Evolutionary conservation across 1,140 invertebrate species (phyloP), one percentile per base, ranked within the genome.

Genomic region (Danaus melanippus): DNA sequence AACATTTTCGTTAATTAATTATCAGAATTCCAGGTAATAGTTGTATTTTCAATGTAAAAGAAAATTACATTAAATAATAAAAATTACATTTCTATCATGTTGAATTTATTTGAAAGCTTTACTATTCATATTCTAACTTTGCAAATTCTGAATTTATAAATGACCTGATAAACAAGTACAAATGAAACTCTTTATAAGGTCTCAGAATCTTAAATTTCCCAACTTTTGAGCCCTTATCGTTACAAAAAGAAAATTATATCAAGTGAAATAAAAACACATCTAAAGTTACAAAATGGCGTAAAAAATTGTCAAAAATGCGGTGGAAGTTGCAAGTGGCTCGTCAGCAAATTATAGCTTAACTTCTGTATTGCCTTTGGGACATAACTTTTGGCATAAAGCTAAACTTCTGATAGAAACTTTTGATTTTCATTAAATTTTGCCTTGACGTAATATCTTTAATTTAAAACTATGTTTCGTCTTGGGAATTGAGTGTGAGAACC

Each of bases 311-410:
- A 71, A 72, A 74, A 71, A 74, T 51, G 64, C 62, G 58, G 62
- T 57, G 54, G 53, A 67, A 78, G 68, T 79, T 60, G 58, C 65
- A 71, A 81, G 72, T 74, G 69, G 66, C 74, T 75, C 69, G 72
- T 81, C 76, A 79, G 71, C 75, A 77, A 79, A 79, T 82, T 79
- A 79, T 71, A 74, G 68, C 69, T 64, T 72, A 81, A 77, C 64
- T 77, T 64, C 57, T 69, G 64, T 71, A 70, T 72, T 69, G 66
- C 68, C 71, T 66, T 56, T 55, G 74, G 67, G 69, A 73, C 66
- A 58, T 64, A 74, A 75, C 64, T 75, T 76, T 55, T 50, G 60
- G 62, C 66, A 64, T 71, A 68, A 69, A 66, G 64, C 67, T 67
- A 53, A 79, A 76, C 69, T 77, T 76, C 65, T 57, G 69, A 79